phyloP scores from a whole-genome alignment of 2,888 invertebrate species.

The Platycnemis pennipes region DNA sequence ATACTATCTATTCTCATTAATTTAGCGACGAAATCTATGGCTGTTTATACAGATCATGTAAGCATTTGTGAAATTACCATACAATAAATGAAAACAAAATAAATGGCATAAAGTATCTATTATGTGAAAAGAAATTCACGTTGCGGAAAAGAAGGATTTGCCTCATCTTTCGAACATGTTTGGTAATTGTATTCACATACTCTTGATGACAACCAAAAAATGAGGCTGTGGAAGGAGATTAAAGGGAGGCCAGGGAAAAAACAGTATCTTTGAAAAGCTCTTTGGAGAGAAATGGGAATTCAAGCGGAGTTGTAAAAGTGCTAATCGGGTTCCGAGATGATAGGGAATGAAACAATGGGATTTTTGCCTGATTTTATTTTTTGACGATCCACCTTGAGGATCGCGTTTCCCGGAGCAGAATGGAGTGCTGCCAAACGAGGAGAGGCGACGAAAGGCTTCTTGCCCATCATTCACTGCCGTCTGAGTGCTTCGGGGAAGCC shows the following conservation, averaged over 20 bases:
- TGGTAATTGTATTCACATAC: neutral
- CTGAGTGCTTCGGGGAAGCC: neutral
- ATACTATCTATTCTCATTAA: no score
- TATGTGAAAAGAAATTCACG: neutral
- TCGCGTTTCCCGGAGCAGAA: neutral
- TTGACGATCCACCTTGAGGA: neutral
- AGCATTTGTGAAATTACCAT: no score
- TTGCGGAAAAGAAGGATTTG: neutral
- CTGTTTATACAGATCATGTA: no score
- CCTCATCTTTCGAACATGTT: neutral
- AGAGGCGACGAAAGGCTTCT: neutral
- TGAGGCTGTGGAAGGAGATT: neutral
- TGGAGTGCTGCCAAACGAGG: neutral
- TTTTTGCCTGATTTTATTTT: neutral
- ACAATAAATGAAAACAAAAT: no score
- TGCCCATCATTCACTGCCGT: neutral
- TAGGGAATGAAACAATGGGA: neutral
- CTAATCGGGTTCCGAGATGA: neutral
- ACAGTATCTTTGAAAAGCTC: no score
- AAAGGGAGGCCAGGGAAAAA: neutral
- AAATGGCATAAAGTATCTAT: no score
- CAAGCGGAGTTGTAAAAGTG: neutral
- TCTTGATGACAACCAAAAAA: neutral
- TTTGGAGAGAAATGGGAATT: neutral
- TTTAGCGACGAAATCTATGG: no score